Evolutionary conservation across 2,888 invertebrate species (phyloP).

Genomic region (Rugalucina vietnamica): DNA sequence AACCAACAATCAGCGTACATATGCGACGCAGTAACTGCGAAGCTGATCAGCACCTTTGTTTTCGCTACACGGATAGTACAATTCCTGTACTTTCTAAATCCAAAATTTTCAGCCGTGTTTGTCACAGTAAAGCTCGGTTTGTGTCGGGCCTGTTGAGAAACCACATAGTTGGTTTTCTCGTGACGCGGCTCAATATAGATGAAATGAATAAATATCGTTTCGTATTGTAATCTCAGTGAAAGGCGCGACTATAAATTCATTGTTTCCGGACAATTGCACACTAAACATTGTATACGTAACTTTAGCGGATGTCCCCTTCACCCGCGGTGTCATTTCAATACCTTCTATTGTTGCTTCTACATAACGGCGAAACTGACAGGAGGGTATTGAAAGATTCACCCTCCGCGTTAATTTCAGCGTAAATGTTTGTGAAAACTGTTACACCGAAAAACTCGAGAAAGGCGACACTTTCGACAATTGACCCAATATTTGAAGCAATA

Average conservation of each 20-base stretch:
- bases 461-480: constrained; percentile 30
- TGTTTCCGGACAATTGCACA: background rate
- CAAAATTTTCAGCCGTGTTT: too few species aligned
- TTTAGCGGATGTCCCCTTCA: background rate
- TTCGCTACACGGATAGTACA: too few species aligned
- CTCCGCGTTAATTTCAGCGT: constrained; percentile 56
- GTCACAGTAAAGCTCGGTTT: too few species aligned
- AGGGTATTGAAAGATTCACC: constrained; percentile 42
- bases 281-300: background rate
- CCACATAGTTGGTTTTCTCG: too few species aligned
- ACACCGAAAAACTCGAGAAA: constrained; percentile 35
- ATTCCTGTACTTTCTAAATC: too few species aligned
- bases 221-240: too few species aligned
- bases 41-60: too few species aligned
- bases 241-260: background rate
- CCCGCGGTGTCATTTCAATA: background rate
- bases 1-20: too few species aligned
- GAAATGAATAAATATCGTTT: too few species aligned
- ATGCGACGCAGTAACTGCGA: too few species aligned
- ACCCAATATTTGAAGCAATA: background rate
- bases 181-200: too few species aligned
- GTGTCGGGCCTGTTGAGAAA: too few species aligned
- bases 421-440: constrained; percentile 59
- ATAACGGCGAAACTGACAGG: constrained; percentile 55
- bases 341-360: constrained; percentile 36